These are phyloP conservation scores for Siniperca scherzeri DNA, from an alignment of 2,797 vertebrate genomes.

Conservation along the genomic window DNA sequence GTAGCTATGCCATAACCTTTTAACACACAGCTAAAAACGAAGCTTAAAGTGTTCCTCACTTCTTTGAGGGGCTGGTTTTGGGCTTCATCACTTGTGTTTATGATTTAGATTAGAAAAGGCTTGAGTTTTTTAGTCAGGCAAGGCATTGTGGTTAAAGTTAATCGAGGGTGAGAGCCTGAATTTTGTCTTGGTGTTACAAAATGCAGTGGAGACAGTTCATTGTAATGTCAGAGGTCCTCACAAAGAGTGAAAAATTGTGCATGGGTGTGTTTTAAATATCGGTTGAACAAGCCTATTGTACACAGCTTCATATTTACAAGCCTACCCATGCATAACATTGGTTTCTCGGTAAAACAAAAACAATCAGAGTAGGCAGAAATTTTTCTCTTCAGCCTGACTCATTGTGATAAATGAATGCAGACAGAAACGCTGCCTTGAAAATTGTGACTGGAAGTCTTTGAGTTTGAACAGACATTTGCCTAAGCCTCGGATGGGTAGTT, in stretches of 20 bases:
- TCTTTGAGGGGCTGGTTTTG: not conserved
- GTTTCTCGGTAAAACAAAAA: constrained; percentile 66
- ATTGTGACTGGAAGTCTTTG: constrained; percentile 45
- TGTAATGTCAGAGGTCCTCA: constrained; percentile 33
- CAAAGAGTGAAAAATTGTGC: not conserved
- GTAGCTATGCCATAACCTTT: not conserved
- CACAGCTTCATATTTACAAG: constrained; percentile 52
- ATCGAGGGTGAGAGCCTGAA: not conserved
- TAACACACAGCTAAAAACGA: not conserved
- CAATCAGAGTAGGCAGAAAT: constrained; percentile 26
- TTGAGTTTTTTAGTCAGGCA: not conserved
- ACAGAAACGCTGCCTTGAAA: constrained; percentile 44
- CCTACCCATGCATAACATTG: constrained; percentile 56
- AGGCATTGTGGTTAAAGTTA: not conserved
- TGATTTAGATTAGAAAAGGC: not conserved
- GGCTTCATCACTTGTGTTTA: no score
- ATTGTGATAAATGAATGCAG: constrained; percentile 62
- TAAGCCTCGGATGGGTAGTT: constrained; percentile 28
- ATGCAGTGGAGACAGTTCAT: constrained; percentile 10
- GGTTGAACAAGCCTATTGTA: constrained; percentile 12
- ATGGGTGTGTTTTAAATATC: constrained; percentile 1
- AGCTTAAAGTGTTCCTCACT: not conserved
- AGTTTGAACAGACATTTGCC: constrained; percentile 45
- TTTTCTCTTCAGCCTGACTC: constrained; percentile 40
- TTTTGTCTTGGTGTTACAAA: not conserved